A percentile compares a stretch with the other conserved stretches of the same genome.
Evolutionary conservation across 2,888 invertebrate species (phyloP).

Genomic region (Resseliella maxima): DNA sequence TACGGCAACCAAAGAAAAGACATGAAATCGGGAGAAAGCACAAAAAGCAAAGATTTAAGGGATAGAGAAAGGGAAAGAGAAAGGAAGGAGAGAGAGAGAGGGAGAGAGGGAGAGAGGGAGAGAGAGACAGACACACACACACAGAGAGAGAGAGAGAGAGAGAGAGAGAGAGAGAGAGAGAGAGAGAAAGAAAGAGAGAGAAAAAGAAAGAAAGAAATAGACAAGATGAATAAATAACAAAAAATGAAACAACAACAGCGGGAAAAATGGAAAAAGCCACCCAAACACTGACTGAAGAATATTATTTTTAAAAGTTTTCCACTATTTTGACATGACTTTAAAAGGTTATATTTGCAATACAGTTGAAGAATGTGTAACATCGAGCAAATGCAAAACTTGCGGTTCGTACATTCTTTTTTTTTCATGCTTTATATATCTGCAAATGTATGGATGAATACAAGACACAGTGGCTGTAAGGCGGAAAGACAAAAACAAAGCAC

Average conservation of each 20-base stretch:
- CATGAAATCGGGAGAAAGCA: no score
- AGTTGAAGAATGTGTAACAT: constrained; percentile 26
- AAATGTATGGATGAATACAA: no score
- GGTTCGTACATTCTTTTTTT: no score
- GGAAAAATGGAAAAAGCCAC: background rate
- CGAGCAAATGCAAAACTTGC: constrained; percentile 6
- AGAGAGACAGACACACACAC: background rate
- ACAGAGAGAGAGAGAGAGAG: no score
- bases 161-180: no score
- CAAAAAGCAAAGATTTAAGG: no score
- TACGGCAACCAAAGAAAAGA: background rate
- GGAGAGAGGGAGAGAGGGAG: no score
- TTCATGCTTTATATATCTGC: background rate
- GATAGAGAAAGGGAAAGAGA: no score
- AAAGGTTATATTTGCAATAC: constrained; percentile 50
- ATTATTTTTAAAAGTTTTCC: constrained; percentile 30
- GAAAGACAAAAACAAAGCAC: background rate
- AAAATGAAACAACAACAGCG: background rate
- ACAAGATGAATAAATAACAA: no score
- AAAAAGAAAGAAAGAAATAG: background rate
- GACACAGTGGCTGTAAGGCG: background rate
- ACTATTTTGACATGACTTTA: constrained; percentile 31
- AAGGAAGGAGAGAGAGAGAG: no score
- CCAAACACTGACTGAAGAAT: background rate
- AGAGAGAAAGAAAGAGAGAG: background rate